Evolutionary conservation across 35 echinoderm and acorn worm species (phyloP).

Genomic region (Heliocidaris tuberculata): DNA sequence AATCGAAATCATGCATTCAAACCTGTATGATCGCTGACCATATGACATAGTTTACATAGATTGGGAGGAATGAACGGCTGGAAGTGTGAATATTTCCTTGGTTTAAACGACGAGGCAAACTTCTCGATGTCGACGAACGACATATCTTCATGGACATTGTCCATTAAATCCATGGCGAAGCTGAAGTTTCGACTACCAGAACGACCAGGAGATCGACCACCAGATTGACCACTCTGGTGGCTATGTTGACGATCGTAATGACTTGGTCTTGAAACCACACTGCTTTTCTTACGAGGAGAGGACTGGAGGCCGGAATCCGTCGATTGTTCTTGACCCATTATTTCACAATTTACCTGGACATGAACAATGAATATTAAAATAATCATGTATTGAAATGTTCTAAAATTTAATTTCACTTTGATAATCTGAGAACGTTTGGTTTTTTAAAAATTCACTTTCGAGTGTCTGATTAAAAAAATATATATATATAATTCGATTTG

Average conservation of each 20-base stretch:
- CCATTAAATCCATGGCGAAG: background rate
- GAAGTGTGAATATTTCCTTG: constrained; percentile 1
- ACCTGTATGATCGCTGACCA: background rate
- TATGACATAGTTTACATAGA: background rate
- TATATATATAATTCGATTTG: too few relatives aligned
- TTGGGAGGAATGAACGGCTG: background rate
- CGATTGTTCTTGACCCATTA: background rate
- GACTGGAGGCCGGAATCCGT: background rate
- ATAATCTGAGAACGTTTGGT: too few relatives aligned
- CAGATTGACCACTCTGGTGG: background rate
- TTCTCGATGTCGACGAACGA: background rate
- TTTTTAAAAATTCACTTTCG: too few relatives aligned
- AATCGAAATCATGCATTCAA: background rate
- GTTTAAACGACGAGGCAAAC: background rate
- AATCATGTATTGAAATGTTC: too few relatives aligned
- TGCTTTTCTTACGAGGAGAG: background rate
- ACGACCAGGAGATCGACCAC: background rate
- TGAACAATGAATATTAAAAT: too few relatives aligned
- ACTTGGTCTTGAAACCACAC: background rate
- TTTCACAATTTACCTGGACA: background rate
- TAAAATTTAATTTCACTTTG: too few relatives aligned
- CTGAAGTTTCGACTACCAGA: background rate
- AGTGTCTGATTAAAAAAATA: too few relatives aligned
- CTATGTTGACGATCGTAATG: background rate
- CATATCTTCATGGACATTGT: background rate